phyloP scores from a whole-genome alignment of 2,113 vertebrate genomes.

The Takifugu bimaculatus region DNA sequence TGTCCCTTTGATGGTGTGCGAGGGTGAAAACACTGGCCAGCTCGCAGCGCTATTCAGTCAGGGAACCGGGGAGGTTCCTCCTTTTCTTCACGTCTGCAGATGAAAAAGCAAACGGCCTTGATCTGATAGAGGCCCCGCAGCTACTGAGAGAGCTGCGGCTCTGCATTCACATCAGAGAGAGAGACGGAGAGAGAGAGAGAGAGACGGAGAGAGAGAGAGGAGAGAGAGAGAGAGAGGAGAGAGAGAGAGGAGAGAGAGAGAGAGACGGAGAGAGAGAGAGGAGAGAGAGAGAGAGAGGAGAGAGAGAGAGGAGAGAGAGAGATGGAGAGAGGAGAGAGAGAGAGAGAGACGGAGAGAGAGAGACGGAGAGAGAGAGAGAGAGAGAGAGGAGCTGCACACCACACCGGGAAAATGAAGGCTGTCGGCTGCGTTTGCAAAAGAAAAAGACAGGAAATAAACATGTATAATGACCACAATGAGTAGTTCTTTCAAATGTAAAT shows the following conservation, averaged over 20 bases:
- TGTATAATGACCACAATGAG: constrained; percentile 11
- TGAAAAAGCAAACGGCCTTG: constrained; percentile 50
- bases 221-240: constrained; percentile 41
- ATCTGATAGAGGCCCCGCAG: constrained; percentile 49
- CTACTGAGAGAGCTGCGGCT: constrained; percentile 35
- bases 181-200: constrained; percentile 3
- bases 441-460: constrained; percentile 11
- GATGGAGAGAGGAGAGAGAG: neutral
- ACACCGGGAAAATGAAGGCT: constrained; percentile 21
- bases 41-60: constrained; percentile 35
- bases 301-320: constrained; percentile 12
- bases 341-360: too few relatives aligned
- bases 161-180: constrained; percentile 55
- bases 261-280: neutral
- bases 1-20: constrained; percentile 51
- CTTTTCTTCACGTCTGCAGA: constrained; percentile 44
- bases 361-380: neutral
- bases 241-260: constrained; percentile 10
- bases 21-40: constrained; percentile 35
- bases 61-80: constrained; percentile 35
- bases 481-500: constrained; percentile 11
- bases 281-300: constrained; percentile 6
- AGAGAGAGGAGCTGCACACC: constrained; percentile 41
- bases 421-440: constrained; percentile 17
- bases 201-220: neutral